Evolutionary conservation across 2,888 invertebrate species (phyloP).

Genomic region (Cataglyphis rosenhaueri): DNA sequence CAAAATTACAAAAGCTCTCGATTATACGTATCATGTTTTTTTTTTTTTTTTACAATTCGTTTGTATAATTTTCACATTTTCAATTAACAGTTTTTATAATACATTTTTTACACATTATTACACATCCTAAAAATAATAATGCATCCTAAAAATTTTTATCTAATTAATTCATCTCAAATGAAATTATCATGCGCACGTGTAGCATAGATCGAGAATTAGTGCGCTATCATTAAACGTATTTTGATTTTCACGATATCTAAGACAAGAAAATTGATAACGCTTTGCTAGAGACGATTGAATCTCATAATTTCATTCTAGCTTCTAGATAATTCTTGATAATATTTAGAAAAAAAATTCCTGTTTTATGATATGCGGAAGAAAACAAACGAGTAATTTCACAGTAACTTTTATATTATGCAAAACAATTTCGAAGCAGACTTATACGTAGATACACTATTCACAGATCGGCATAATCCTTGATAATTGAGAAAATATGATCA

Average conservation of each 20-base stretch:
- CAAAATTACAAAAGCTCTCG: neutral
- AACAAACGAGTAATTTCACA: neutral
- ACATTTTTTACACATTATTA: neutral
- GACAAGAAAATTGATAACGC: slow-evolving; percentile 4
- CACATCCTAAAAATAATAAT: neutral
- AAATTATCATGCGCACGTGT: neutral
- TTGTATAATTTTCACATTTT: neutral
- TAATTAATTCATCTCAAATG: neutral
- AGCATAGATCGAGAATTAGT: neutral
- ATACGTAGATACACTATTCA: neutral
- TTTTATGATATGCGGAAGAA: neutral
- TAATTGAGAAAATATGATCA: neutral
- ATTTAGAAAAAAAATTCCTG: neutral
- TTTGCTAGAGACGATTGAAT: neutral
- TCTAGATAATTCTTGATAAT: slow-evolving; percentile 18
- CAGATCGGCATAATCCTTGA: neutral
- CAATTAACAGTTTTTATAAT: neutral
- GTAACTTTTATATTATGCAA: neutral
- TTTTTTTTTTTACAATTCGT: neutral
- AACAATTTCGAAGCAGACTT: neutral
- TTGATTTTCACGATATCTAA: slow-evolving; percentile 10
- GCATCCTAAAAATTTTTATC: neutral
- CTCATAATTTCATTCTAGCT: neutral
- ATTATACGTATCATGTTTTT: neutral
- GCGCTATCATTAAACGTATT: neutral